Evolutionary conservation across 2,888 invertebrate species (phyloP).

Genomic region (Drosophila atripex): DNA sequence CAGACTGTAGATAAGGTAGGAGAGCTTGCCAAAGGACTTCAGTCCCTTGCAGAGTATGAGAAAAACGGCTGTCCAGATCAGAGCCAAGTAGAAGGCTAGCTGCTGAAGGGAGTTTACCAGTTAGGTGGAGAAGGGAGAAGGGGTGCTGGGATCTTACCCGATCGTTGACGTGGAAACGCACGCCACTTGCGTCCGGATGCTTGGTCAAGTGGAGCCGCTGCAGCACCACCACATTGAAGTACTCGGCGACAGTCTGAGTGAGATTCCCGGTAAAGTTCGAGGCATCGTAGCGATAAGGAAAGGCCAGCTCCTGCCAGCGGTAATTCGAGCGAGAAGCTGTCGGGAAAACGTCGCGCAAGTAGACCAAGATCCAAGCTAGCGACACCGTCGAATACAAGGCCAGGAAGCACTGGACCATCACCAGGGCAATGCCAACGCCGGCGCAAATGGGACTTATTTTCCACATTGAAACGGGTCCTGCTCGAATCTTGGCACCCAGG

Average conservation of each 20-base stretch:
- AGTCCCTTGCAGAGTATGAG: conserved; percentile 94
- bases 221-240: conserved; percentile 93
- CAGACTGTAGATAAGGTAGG: conserved; percentile 90
- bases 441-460: conserved; percentile 95
- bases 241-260: conserved; percentile 92
- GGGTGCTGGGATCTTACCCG: conserved; percentile 67
- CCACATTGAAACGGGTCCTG: conserved; percentile 97
- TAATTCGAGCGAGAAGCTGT: conserved; percentile 54
- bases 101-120: conserved; percentile 86
- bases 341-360: conserved; percentile 93
- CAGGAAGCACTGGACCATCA: conserved; percentile 91
- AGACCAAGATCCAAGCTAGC: conserved; percentile 95
- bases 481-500: conserved; percentile 92
- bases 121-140: background rate
- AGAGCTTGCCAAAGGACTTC: conserved; percentile 85
- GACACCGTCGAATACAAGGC: conserved; percentile 95
- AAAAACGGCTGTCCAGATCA: conserved; percentile 95
- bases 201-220: conserved; percentile 84
- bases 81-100: conserved; percentile 94
- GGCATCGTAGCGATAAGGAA: conserved; percentile 86
- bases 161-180: conserved; percentile 81
- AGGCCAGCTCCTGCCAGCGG: conserved; percentile 71
- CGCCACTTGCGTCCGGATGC: conserved; percentile 75
- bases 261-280: conserved; percentile 86
- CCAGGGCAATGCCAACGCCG: conserved; percentile 93